These are phyloP conservation scores for Diadumene lineata DNA, from an alignment of 92 coral and sea anemone species.

Conservation along the genomic window DNA sequence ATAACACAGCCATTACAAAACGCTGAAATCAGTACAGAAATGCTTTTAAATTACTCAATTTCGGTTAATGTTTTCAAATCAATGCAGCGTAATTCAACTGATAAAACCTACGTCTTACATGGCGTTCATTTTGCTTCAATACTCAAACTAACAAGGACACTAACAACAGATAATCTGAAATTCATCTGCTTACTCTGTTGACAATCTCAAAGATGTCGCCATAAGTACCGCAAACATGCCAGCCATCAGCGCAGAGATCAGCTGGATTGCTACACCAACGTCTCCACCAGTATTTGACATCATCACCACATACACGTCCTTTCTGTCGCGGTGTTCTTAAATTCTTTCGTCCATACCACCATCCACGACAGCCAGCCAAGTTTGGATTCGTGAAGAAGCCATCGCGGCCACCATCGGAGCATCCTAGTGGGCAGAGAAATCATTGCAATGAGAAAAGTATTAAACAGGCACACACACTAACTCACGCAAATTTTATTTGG, in stretches of 20 bases:
- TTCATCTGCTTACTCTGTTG: slow-evolving; percentile 85
- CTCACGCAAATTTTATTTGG: no score
- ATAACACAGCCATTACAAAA: no score
- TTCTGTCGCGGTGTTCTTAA: slow-evolving; percentile 59
- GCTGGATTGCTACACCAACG: slow-evolving; percentile 63
- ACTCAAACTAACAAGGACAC: no score
- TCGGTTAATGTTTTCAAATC: no score
- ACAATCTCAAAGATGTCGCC: slow-evolving; percentile 72
- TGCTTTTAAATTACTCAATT: no score
- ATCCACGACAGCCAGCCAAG: slow-evolving; percentile 78
- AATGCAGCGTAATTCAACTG: no score
- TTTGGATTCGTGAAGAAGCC: slow-evolving; percentile 77
- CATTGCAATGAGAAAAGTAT: neutral
- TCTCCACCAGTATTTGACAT: slow-evolving; percentile 59
- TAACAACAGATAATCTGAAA: no score
- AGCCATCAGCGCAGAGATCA: slow-evolving; percentile 78
- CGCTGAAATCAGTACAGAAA: no score
- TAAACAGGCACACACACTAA: no score
- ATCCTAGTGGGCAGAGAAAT: slow-evolving; percentile 32
- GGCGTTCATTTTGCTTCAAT: no score
- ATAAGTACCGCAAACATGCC: slow-evolving; percentile 89
- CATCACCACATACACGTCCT: slow-evolving; percentile 74
- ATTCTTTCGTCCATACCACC: slow-evolving; percentile 72
- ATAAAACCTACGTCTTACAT: no score
- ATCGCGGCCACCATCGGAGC: slow-evolving; percentile 81